These are phyloP conservation scores for Pantherophis guttatus DNA, from an alignment of 2,113 vertebrate genomes.

Conservation along the genomic window DNA sequence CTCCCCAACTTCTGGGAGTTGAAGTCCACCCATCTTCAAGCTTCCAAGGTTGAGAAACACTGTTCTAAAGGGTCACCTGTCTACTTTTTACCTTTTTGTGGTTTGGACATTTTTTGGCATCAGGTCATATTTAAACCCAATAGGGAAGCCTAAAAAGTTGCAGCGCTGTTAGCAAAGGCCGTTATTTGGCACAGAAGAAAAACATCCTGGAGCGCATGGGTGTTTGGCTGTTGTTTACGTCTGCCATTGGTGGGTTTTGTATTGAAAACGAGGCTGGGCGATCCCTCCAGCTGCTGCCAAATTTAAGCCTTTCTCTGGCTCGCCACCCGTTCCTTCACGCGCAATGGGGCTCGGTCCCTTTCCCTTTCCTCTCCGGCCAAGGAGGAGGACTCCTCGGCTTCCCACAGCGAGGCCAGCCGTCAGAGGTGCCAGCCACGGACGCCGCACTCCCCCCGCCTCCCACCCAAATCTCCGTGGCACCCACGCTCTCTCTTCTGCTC, in stretches of 20 bases:
- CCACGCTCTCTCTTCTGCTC: background rate
- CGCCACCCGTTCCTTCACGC: background rate
- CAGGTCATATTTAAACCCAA: slow-evolving; percentile 3
- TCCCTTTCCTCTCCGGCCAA: background rate
- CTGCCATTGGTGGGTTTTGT: background rate
- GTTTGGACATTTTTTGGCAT: background rate
- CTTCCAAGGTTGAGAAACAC: too few species aligned
- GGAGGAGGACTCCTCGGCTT: background rate
- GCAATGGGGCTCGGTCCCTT: background rate
- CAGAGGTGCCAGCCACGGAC: background rate
- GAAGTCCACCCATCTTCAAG: too few species aligned
- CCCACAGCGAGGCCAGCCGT: background rate
- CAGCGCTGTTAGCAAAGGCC: background rate
- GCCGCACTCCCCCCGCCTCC: background rate
- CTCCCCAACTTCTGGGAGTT: too few species aligned
- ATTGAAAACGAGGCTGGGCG: background rate
- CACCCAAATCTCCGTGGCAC: background rate
- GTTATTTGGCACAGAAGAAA: background rate
- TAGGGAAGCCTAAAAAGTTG: background rate
- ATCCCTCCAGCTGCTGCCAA: background rate
- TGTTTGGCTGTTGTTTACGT: background rate
- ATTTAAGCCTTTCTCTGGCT: background rate
- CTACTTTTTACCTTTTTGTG: background rate
- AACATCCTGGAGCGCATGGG: background rate
- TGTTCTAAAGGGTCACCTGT: background rate